Base-by-base conservation (phyloP, 2,113 vertebrate genomes). In the Cebus imitator region DNA sequence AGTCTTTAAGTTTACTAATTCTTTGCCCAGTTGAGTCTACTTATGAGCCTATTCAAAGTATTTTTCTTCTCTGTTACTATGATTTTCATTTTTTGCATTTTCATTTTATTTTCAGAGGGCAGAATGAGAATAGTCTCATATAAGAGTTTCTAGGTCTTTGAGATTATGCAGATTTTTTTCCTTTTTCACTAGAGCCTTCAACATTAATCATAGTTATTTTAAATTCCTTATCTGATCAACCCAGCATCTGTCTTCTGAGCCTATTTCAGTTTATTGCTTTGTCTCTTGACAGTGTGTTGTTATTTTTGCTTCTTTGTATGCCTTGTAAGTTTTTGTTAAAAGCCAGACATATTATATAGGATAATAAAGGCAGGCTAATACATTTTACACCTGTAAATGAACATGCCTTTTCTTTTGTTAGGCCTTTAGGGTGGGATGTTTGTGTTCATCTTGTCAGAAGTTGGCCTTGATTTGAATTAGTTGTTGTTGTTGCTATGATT, bases 201-300 rank as follows among this genome's bases (percentile, higher is more conserved):
- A 81, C 16, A 72, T 95, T 40, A 91, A 58, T 81, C 48, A 96
- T n/a, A 20, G 17, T 83, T 88, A 72, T 73, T 87, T 87, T 85
- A 40, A 82, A 89, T 81, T 75, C 52, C 57, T 50, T 81, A 8
- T 72, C 12, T 43, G 21, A 25, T 48, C n/a, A 5, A 27, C 80
- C 5, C 27, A 91, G 35, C 37, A 57, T 84, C 45, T 87, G 27
- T 87, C 20, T 78, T 93, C 55, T 45, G 27, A 88, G 0, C 83
- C 66, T 87, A 1, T 55, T 76, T 70, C 78, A 50, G 5, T 80
- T 55, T 30, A 35, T 37, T 92, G 68, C 48, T 81, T 87, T 79
- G 18, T 73, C 35, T 95, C 45, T 82, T 82, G 35, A 82, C 8
- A 37, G 32, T 82, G 20, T 80, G 78, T 52, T 92, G 8, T 87